phyloP scores from a whole-genome alignment of 2,797 vertebrate species.

The Babyrousa celebensis region DNA sequence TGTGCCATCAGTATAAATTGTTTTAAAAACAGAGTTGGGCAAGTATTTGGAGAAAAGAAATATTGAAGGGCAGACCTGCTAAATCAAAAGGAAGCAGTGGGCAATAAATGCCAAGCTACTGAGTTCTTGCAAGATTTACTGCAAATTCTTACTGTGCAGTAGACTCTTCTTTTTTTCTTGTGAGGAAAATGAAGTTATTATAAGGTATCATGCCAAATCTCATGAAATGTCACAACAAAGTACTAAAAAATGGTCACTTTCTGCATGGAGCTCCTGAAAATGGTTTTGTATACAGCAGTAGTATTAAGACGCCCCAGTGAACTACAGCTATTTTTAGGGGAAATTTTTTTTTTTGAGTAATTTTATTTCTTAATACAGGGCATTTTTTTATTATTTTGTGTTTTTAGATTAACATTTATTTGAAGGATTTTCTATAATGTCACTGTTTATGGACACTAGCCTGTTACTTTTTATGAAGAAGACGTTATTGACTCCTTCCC shows the following conservation, averaged over 20 bases:
- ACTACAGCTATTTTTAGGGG: background rate
- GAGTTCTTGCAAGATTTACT: constrained; percentile 85
- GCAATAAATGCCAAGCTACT: constrained; percentile 86
- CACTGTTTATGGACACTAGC: background rate
- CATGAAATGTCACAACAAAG: constrained; percentile 77
- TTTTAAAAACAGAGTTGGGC: constrained; percentile 87
- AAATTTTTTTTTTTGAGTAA: background rate
- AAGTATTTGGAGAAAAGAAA: constrained; percentile 88
- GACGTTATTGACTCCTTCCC: background rate
- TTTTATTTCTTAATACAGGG: constrained; percentile 1
- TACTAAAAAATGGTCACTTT: constrained; percentile 77
- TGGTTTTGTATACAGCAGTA: constrained; percentile 20
- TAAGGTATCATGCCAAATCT: constrained; percentile 80
- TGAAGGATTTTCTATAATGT: background rate
- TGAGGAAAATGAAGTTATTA: constrained; percentile 89
- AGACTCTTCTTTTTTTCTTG: constrained; percentile 85
- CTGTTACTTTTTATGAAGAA: constrained; percentile 24
- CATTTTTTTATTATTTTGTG: background rate
- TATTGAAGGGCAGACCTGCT: constrained; percentile 82
- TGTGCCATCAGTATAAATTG: constrained; percentile 82
- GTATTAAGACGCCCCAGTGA: background rate
- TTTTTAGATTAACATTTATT: constrained; percentile 36
- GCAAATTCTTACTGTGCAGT: constrained; percentile 76
- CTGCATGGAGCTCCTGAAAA: constrained; percentile 66
- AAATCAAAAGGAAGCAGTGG: constrained; percentile 86